Conservation (phyloP, 2,797 vertebrate genomes). For the Eulemur coronatus region DNA sequence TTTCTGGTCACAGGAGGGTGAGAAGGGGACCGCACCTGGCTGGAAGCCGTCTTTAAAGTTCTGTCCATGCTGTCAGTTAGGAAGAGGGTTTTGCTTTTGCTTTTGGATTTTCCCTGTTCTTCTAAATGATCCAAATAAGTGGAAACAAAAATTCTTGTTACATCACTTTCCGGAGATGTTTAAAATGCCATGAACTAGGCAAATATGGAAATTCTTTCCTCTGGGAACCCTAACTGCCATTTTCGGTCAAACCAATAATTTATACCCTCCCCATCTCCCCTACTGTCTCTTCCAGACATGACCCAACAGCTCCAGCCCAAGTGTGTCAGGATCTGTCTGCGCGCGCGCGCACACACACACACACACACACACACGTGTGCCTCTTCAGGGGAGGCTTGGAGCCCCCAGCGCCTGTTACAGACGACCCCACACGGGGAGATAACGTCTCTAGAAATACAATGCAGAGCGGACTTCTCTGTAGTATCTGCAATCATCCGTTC, state of each 20-base stretch:
- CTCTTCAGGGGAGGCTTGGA: neutral
- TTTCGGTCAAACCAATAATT: neutral
- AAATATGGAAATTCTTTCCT: neutral
- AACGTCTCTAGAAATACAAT: neutral
- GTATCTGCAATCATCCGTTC: neutral
- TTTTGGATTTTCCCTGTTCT: neutral
- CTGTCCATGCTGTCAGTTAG: no score
- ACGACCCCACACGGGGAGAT: neutral
- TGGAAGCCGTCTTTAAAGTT: neutral
- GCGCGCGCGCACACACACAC: neutral
- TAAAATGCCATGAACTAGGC: neutral
- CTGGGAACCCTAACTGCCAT: neutral
- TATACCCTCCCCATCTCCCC: neutral
- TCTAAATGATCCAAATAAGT: neutral
- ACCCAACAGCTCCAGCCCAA: neutral
- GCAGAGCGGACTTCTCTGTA: neutral
- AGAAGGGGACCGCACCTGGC: fast-evolving
- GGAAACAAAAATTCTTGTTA: neutral
- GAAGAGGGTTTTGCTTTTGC: neutral
- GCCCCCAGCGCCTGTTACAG: neutral
- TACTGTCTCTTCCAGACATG: neutral
- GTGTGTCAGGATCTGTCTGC: neutral
- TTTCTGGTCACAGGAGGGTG: neutral
- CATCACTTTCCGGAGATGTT: neutral
- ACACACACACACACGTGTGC: neutral